phyloP scores from a whole-genome alignment of 2,797 vertebrate genomes.

The Staurois parvus region DNA sequence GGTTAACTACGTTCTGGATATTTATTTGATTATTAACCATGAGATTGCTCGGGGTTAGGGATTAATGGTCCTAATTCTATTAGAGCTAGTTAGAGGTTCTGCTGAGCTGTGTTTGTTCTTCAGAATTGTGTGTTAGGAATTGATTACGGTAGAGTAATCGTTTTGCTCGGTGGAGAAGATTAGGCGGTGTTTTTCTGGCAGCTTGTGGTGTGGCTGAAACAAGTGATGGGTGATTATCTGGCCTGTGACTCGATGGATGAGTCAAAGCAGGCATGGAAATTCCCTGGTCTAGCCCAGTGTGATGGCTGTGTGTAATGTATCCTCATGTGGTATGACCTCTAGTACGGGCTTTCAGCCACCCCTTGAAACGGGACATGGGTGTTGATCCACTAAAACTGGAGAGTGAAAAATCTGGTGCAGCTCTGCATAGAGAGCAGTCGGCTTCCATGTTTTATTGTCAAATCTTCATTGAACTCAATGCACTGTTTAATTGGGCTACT shows the following conservation, averaged over 20 bases:
- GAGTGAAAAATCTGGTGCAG: too few species aligned
- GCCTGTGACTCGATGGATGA: conserved; percentile 35
- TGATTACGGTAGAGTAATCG: not conserved
- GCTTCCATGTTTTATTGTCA: too few species aligned
- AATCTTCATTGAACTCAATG: too few species aligned
- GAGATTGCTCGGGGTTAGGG: not conserved
- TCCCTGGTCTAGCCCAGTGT: conserved; percentile 25
- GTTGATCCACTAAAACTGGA: too few species aligned
- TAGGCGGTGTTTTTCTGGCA: conserved; percentile 2
- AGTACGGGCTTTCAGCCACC: not conserved
- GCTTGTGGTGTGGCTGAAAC: conserved; percentile 46
- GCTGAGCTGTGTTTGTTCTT: not conserved
- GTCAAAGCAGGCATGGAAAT: conserved; percentile 47
- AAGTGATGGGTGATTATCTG: conserved; percentile 23
- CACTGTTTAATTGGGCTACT: too few species aligned
- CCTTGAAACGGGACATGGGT: not conserved
- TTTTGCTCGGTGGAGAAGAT: not conserved
- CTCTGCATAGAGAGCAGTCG: too few species aligned
- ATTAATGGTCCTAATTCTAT: not conserved
- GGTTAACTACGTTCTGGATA: not conserved
- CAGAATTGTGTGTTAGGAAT: not conserved
- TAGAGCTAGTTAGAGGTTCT: not conserved
- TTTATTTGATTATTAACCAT: not conserved
- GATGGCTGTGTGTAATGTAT: not conserved
- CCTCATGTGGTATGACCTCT: not conserved